Base-by-base conservation (phyloP, 2,888 invertebrate genomes). In the Hyalella azteca region DNA sequence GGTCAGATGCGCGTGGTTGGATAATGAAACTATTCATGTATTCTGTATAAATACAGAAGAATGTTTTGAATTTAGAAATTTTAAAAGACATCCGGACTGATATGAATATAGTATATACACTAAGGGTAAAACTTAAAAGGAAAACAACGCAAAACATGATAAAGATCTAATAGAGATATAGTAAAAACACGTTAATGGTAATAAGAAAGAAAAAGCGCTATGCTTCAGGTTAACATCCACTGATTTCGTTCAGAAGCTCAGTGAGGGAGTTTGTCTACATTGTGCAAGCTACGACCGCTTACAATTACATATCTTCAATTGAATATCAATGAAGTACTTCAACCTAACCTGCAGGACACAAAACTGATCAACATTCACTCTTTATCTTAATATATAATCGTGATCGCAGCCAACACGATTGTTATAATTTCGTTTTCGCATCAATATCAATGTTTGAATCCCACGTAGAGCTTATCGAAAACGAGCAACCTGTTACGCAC, bases 41-140 rank as follows among this genome's bases (percentile, higher is more conserved):
- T 78, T 80, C 83, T 83, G 83, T 83, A 83, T 81, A 81, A 83
- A 83, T 83, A 83, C 81, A 83, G 81, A 83, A 80, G 81, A 80
- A 83, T 83, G 81, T 79, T 83, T 83, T 83, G 78, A 83, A 81
- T 83, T 83, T 81, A 83, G 81, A 83, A 83, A 81, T 81, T 81
- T 83, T 80, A 83, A 83, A 83, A 81, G 81, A 81, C 81, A 80
- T 80, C 80, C 80, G 79, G 83, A 83, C 78, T 83, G 83, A 83
- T 83, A 83, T 83, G 83, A 83, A 83, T 83, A 83, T 81, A 78
- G 78, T 83, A 83, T 83, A 79, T 83, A 83, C 83, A 83, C 79
- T 79, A 82, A 82, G 80, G 80, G 78, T 82, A 81, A 73, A 49
- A 77, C 50, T 77, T 77, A 77, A 48, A 77, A 49, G 36, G 50